Percentiles rank a stretch among this genome's conserved stretches.
Conservation (phyloP, 2,113 vertebrate species). For the Syngnathus floridae region DNA sequence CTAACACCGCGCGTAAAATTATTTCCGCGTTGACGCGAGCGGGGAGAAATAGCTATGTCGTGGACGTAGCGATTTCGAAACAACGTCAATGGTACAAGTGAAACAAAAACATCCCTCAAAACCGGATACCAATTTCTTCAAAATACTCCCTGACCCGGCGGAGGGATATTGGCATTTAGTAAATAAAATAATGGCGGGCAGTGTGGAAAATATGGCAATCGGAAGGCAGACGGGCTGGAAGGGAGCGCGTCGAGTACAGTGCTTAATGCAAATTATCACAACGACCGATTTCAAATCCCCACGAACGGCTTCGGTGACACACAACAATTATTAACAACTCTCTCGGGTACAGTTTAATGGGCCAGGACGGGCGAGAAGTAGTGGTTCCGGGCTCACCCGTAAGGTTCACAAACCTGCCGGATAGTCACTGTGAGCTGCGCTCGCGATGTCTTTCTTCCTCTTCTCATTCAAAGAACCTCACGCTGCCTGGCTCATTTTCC, state of each 20-base stretch:
- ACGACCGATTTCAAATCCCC: slow-evolving; percentile 32
- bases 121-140: slow-evolving; percentile 61
- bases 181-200: slow-evolving; percentile 70
- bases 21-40: not conserved
- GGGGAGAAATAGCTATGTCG: not conserved
- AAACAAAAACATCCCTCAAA: not conserved
- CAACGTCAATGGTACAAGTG: not conserved
- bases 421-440: not conserved
- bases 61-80: not conserved
- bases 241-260: not conserved
- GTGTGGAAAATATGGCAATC: slow-evolving; percentile 37
- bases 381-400: not conserved
- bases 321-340: slow-evolving; percentile 3
- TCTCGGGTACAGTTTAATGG: not conserved
- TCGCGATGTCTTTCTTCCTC: not conserved
- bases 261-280: not conserved
- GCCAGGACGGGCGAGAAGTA: not conserved
- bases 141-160: slow-evolving; percentile 77
- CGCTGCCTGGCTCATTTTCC: not conserved
- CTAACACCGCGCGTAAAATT: slow-evolving; percentile 2
- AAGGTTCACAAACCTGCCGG: not conserved
- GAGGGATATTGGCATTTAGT: slow-evolving; percentile 73
- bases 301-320: slow-evolving; percentile 6
- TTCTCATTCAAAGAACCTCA: not conserved
- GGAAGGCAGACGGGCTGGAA: slow-evolving; percentile 13